Percentiles rank a stretch among this genome's conserved stretches.
phyloP scores from a whole-genome alignment of 2,888 invertebrate species.

The Limnephilus auricula region DNA sequence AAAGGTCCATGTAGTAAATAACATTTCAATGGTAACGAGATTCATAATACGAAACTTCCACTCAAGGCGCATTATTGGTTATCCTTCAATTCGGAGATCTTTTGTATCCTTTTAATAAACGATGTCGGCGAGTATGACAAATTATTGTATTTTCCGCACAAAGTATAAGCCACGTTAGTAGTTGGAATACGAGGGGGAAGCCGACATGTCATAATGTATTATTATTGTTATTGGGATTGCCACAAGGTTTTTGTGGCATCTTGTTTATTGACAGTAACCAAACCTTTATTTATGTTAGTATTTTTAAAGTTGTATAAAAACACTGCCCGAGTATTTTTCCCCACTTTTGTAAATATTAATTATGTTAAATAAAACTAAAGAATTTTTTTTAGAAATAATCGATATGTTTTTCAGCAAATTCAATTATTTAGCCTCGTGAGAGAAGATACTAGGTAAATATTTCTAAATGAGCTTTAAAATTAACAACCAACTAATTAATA shows the following conservation, averaged over 20 bases:
- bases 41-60: conserved; percentile 14
- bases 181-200: not conserved
- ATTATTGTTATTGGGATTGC: not conserved
- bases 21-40: not conserved
- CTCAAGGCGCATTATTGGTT: not conserved
- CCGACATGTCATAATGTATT: not conserved
- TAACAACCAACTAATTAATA: not conserved
- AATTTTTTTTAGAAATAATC: not conserved
- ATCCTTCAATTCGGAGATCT: conserved; percentile 11
- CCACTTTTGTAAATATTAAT: not conserved
- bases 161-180: not conserved
- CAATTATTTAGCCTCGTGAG: not conserved
- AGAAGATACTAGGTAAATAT: not conserved
- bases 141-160: not conserved
- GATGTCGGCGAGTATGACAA: not conserved
- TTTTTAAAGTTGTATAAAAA: not conserved
- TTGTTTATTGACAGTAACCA: not conserved
- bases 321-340: not conserved
- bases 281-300: too few relatives aligned
- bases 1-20: not conserved
- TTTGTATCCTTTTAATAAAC: conserved; percentile 19
- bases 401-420: not conserved
- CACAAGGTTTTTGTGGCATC: not conserved
- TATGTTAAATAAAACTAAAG: not conserved
- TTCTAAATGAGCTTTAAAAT: not conserved